Evolutionary conservation across 2,797 vertebrate species (phyloP), one percentile per base, ranked within the genome.

Genomic region (Craterocephalus amniculus): DNA sequence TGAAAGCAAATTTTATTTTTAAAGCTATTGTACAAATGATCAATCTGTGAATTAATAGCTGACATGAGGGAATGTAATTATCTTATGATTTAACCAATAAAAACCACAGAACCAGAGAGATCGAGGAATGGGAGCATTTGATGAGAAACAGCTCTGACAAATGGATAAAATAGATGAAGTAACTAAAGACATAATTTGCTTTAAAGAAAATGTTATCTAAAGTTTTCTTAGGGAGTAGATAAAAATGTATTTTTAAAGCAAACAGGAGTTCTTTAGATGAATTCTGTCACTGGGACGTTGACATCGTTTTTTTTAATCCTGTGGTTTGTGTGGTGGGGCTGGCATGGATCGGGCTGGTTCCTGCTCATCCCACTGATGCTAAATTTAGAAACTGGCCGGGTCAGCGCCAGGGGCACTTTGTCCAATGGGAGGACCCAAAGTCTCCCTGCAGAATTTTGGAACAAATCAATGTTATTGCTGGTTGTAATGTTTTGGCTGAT

Each of bases 331-430:
- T 36, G 57, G 34, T 16, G 34, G 12, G n/a, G 57, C 22, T 36
- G 35, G 32, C 57, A 58, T 58, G 57, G 34, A 58, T 38, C 49
- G 13, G 49, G 49, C 49, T 26, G 22, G 49, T 24, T 52, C 49
- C 51, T 27, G 51, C 26, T 11, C 34, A 38, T 59, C 24, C 35
- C 35, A 36, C 34, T 40, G 35, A 59, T 40, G 24, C 34, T 59
- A 59, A 59, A 59, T 40, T 38, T 59, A 34, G 58, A 59, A 59
- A n/a, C 36, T 40, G 22, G 36, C 36, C 14, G 24, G 36, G 32
- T 38, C 58, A 18, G 2, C 12, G 36, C n/a, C 36, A 4, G 20
- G 18, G 10, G 14, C 36, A 6, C n/a, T 60, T 27, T 40, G 36
- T 60, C 58, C 6, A 27, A 40, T 20, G 14, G 10, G 35, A 27